Evolutionary conservation across 2,888 invertebrate genomes (phyloP).

Genomic region (Meta bourneti): DNA sequence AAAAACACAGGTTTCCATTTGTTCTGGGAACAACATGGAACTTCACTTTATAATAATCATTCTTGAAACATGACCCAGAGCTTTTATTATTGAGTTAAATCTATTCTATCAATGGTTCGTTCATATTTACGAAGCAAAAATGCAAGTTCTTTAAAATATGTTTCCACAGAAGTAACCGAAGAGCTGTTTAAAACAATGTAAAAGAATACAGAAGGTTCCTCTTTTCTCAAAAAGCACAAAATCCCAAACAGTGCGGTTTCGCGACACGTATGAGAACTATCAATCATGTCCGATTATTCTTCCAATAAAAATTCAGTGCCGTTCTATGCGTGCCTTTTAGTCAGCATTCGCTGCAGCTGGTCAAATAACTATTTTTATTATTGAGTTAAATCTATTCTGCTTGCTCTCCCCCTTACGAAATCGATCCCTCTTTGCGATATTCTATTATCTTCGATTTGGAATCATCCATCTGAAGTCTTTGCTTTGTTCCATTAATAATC

Average conservation of each 20-base stretch:
- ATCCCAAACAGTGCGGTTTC: neutral
- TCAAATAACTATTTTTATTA: slow-evolving; percentile 1
- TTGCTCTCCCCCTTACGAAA: neutral
- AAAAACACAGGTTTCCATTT: no score
- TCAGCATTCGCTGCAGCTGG: neutral
- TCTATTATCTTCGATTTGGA: neutral
- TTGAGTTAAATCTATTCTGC: neutral
- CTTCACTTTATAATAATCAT: no score
- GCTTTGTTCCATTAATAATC: neutral
- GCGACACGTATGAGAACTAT: neutral
- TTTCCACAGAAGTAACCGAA: no score
- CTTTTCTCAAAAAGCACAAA: neutral
- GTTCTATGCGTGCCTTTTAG: neutral
- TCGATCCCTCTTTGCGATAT: neutral
- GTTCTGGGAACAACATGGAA: no score
- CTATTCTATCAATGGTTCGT: no score
- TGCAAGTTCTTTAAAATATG: no score
- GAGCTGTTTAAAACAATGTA: no score
- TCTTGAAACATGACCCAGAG: no score
- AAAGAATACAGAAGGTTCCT: no score
- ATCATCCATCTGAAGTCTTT: neutral
- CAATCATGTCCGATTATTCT: neutral
- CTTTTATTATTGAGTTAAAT: no score
- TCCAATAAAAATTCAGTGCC: neutral
- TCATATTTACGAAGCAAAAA: no score